These are phyloP conservation scores for Exephanes ischioxanthus DNA, from an alignment of 2,888 invertebrate species.

Conservation along the genomic window DNA sequence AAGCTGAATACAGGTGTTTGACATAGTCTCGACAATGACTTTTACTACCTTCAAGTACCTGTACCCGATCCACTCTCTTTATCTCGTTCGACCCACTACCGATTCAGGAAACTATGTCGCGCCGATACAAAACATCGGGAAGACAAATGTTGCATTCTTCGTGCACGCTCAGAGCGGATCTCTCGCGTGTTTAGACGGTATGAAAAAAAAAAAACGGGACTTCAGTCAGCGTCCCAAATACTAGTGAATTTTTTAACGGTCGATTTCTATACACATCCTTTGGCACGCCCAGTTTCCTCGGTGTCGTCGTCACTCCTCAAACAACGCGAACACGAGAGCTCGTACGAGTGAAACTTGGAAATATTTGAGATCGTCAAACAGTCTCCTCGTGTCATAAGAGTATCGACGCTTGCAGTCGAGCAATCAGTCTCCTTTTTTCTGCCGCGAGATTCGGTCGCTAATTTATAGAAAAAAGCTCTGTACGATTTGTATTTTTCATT, in stretches of 20 bases:
- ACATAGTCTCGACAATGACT: not conserved
- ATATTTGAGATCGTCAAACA: constrained; percentile 78
- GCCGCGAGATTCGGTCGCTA: constrained; percentile 26
- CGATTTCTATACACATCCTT: constrained; percentile 81
- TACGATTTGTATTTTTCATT: not conserved
- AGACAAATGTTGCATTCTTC: constrained; percentile 25
- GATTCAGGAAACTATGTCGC: constrained; percentile 43
- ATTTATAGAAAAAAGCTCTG: not conserved
- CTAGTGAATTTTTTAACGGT: constrained; percentile 57
- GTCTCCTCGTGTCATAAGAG: constrained; percentile 76
- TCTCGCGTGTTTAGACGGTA: constrained; percentile 7
- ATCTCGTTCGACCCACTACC: constrained; percentile 43
- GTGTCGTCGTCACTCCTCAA: constrained; percentile 74
- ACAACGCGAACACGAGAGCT: constrained; percentile 67
- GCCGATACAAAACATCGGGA: constrained; percentile 14
- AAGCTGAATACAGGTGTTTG: not conserved
- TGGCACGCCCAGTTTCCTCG: constrained; percentile 74
- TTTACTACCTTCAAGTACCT: not conserved
- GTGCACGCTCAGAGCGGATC: constrained; percentile 13
- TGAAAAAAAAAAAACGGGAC: constrained; percentile 10
- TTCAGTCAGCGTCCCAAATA: constrained; percentile 46
- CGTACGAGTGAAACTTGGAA: constrained; percentile 75
- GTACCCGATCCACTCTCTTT: constrained; percentile 2
- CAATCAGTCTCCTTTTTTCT: constrained; percentile 73
- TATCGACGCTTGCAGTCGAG: constrained; percentile 60